A percentile compares a stretch with the other conserved stretches of the same genome.
These are phyloP conservation scores for Drosophila pseudoananassae DNA, from an alignment of 1,140 invertebrate species.

Conservation along the genomic window DNA sequence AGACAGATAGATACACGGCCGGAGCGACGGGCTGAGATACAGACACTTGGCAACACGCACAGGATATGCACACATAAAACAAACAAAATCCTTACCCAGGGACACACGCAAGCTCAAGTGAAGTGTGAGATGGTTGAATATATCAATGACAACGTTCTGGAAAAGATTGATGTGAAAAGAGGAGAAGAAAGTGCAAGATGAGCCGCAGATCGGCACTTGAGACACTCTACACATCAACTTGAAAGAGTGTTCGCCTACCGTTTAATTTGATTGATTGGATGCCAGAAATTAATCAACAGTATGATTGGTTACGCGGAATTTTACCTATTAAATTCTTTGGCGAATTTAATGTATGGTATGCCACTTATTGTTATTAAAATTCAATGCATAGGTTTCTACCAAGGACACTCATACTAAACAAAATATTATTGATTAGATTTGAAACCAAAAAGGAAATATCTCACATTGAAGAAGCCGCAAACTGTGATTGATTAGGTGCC, in stretches of 20 bases:
- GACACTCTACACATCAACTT: constrained; percentile 11
- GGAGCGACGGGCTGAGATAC: constrained; percentile 52
- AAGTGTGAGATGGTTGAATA: constrained; percentile 49
- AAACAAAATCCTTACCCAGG: constrained; percentile 61
- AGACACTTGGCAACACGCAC: constrained; percentile 39
- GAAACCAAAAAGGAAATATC: background rate
- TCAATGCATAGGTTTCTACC: background rate
- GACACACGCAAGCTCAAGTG: constrained; percentile 55
- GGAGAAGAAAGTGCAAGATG: constrained; percentile 11
- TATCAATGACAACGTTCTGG: constrained; percentile 49
- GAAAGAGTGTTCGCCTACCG: constrained; percentile 7
- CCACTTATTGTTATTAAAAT: background rate
- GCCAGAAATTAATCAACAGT: constrained; percentile 24
- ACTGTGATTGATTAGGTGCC: constrained; percentile 11
- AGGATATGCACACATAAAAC: constrained; percentile 58
- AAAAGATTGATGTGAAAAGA: constrained; percentile 40
- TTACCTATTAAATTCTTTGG: constrained; percentile 11
- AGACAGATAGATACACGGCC: constrained; percentile 65
- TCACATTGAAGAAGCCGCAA: background rate
- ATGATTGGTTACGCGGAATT: background rate
- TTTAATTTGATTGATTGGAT: constrained; percentile 39
- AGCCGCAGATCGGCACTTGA: constrained; percentile 37
- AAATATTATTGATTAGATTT: background rate
- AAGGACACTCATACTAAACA: background rate
- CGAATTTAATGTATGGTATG: background rate